These are phyloP conservation scores for Epizoanthus rinbou DNA, from an alignment of 92 coral and sea anemone species.

Conservation along the genomic window DNA sequence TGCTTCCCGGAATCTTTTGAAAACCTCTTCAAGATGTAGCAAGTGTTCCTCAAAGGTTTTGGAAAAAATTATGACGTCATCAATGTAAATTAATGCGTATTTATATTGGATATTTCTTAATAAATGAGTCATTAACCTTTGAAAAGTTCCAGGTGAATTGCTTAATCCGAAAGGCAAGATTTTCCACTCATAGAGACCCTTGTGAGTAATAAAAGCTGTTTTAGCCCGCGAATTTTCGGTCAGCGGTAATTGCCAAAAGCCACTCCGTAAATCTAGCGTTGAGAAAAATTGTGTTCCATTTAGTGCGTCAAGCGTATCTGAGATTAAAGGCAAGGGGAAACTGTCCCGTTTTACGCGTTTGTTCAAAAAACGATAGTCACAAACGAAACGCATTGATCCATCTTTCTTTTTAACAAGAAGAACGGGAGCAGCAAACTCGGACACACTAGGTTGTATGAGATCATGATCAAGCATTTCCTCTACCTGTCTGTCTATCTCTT, in stretches of 20 bases:
- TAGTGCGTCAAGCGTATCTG: constrained; percentile 8
- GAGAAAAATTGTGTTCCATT: constrained; percentile 18
- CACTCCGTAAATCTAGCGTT: constrained; percentile 1
- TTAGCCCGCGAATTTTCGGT: background rate
- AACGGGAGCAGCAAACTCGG: constrained; percentile 11
- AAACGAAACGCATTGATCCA: background rate
- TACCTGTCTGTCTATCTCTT: background rate
- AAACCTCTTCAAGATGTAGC: constrained; percentile 32
- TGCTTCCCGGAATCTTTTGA: constrained; percentile 38
- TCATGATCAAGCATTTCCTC: background rate
- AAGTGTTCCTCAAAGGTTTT: constrained; percentile 52
- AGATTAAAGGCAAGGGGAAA: constrained; percentile 16
- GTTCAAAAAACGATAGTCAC: constrained; percentile 9
- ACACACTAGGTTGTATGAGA: background rate
- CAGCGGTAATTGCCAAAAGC: constrained; percentile 29
- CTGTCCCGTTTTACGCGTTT: background rate
- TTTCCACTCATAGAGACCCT: constrained; percentile 3
- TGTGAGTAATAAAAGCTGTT: constrained; percentile 10
- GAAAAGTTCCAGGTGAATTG: constrained; percentile 8
- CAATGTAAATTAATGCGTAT: constrained; percentile 16
- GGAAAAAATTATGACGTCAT: constrained; percentile 35
- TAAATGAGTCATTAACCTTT: constrained; percentile 15
- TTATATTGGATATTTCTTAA: constrained; percentile 17
- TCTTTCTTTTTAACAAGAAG: background rate
- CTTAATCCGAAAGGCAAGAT: constrained; percentile 14